phyloP scores from a whole-genome alignment of 2,888 invertebrate genomes.

The Synergus japonicus region DNA sequence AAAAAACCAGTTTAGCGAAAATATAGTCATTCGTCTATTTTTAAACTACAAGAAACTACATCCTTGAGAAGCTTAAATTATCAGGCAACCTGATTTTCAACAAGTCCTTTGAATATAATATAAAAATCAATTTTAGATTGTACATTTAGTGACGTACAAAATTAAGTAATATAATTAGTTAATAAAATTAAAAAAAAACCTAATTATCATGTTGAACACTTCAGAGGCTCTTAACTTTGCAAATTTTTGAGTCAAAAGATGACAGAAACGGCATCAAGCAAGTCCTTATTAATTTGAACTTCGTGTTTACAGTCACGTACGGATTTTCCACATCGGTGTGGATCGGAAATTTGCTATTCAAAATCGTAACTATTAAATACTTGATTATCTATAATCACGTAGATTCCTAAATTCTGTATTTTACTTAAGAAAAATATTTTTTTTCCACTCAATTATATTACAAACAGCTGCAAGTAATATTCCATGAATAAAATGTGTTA shows the following conservation, averaged over 20 bases:
- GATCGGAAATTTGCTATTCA: too few relatives aligned
- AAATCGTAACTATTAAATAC: too few relatives aligned
- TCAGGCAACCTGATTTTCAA: not conserved
- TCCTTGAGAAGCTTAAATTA: not conserved
- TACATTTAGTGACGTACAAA: too few relatives aligned
- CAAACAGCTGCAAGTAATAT: too few relatives aligned
- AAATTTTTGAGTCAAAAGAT: not conserved
- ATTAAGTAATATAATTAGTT: too few relatives aligned
- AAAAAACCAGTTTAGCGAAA: not conserved
- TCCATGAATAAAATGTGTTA: not conserved
- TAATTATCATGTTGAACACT: not conserved
- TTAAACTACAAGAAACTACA: not conserved
- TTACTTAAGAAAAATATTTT: too few relatives aligned
- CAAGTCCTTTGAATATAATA: not conserved
- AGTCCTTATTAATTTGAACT: not conserved
- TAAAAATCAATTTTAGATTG: too few relatives aligned
- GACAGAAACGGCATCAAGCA: not conserved
- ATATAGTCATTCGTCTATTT: not conserved
- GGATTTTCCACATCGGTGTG: not conserved
- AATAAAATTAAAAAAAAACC: not conserved
- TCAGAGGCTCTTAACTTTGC: too few relatives aligned
- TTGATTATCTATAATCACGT: too few relatives aligned
- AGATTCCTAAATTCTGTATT: too few relatives aligned
- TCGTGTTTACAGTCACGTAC: slow-evolving; percentile 11
- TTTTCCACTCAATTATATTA: too few relatives aligned